These are phyloP conservation scores for Drosophila mercatorum DNA, from an alignment of 2,888 invertebrate species.

Conservation along the genomic window DNA sequence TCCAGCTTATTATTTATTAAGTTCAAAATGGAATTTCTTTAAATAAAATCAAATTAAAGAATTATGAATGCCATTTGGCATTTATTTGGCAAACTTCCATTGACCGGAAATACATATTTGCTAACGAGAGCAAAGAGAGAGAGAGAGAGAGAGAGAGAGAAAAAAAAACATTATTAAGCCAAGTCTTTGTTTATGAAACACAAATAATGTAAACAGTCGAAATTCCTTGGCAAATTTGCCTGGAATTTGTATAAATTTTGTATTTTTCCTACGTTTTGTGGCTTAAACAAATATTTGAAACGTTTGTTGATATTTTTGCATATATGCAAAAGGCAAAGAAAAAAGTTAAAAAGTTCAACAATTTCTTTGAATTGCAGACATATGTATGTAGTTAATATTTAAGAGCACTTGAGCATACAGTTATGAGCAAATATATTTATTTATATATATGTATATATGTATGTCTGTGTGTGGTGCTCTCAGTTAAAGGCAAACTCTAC, in stretches of 20 bases:
- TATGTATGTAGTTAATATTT: conserved; percentile 6
- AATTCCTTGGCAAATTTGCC: conserved; percentile 1
- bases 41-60: background rate
- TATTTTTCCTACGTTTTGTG: background rate
- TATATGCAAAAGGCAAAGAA: background rate
- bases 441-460: background rate
- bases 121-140: background rate
- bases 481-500: conserved; percentile 16
- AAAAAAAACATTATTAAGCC: background rate
- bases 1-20: background rate
- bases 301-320: conserved; percentile 5
- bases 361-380: background rate
- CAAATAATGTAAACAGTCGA: background rate
- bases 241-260: background rate
- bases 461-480: background rate
- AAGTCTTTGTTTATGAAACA: background rate
- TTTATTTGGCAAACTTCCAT: background rate
- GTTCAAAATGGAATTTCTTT: background rate
- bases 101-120: conserved; percentile 7
- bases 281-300: conserved; percentile 7
- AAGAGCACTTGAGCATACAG: background rate
- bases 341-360: conserved; percentile 9
- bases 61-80: background rate
- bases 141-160: too few relatives aligned
- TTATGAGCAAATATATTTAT: background rate